phyloP scores from a whole-genome alignment of 1,140 invertebrate species.

The Conopomorpha cramerella region DNA sequence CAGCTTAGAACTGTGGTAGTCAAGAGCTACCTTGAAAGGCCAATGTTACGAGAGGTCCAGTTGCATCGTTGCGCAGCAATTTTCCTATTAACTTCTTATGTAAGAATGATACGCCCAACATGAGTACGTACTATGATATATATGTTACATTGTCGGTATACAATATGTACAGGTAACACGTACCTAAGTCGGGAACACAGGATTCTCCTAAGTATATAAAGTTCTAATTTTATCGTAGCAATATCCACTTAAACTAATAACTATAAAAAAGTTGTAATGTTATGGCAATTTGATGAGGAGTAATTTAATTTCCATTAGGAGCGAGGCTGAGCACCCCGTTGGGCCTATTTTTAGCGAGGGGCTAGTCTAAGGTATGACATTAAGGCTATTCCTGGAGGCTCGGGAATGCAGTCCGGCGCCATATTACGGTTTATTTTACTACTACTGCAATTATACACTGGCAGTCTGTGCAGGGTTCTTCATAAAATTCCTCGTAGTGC shows the following conservation, averaged over 20 bases:
- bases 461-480: no score
- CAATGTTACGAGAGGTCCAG: slow-evolving; percentile 48
- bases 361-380: slow-evolving; percentile 27
- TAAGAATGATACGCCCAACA: slow-evolving; percentile 46
- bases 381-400: slow-evolving; percentile 40
- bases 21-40: slow-evolving; percentile 48
- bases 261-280: background rate
- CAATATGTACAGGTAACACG: background rate
- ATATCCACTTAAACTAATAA: no score
- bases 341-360: slow-evolving; percentile 30
- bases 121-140: slow-evolving; percentile 9
- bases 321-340: slow-evolving; percentile 18
- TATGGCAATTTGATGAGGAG: slow-evolving; percentile 3
- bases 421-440: slow-evolving; percentile 39
- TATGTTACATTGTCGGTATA: background rate
- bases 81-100: slow-evolving; percentile 50
- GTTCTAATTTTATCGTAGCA: background rate
- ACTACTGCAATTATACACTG: no score
- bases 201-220: background rate
- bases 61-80: slow-evolving; percentile 35
- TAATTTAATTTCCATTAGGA: slow-evolving; percentile 20
- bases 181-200: background rate
- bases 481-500: no score
- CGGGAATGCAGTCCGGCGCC: slow-evolving; percentile 51
- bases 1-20: slow-evolving; percentile 27